Base-by-base conservation (phyloP, 2,797 vertebrate species). In the Scolopax bukidnonensis region DNA sequence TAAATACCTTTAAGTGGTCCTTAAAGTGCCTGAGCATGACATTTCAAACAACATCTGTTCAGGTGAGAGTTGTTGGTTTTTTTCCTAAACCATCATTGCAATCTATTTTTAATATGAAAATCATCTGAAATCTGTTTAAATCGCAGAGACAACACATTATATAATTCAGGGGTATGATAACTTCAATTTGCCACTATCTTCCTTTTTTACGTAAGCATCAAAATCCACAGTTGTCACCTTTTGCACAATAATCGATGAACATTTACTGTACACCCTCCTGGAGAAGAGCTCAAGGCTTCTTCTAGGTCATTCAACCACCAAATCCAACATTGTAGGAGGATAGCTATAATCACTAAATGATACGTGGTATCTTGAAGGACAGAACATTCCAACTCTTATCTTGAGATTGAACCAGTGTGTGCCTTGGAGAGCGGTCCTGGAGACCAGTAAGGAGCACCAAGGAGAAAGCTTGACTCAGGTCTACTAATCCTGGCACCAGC, bases 381-480 rank as follows among this genome's bases (percentile, higher is more conserved):
- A 60, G 57, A 80, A 86, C 7, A 5, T 84, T 78, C 4, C 20
- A 51, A 0, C 21, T 40, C 36, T 82, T 95, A 87, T 82, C 93
- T 84, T 27, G n/a, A 80, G 73, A 57, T 32, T 68, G 61, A 61
- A 20, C 47, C 24, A 86, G 33, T 0, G 16, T 36, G 28, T 0
- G 1, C 45, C 11, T 27, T 18, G 24, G 15, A 51, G 7, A 60
- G 50, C 27, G 36, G 43, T 20, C 40, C 51, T 74, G 68, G 51
- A 77, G 83, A 28, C 32, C 27, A 63, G 40, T 1, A 6, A 2
- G 2, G 13, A 19, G 11, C 57, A 36, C 33, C 3, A 2, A 7
- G 0, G 1, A 19, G 45, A 64, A 47, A 56, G 7, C 2, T 0
- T 32, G 67, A 54, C 65, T 68, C 4, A 4, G 47, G 33, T 51